These are phyloP conservation scores for Cariama cristata DNA, from an alignment of 2,113 vertebrate genomes.

Conservation along the genomic window DNA sequence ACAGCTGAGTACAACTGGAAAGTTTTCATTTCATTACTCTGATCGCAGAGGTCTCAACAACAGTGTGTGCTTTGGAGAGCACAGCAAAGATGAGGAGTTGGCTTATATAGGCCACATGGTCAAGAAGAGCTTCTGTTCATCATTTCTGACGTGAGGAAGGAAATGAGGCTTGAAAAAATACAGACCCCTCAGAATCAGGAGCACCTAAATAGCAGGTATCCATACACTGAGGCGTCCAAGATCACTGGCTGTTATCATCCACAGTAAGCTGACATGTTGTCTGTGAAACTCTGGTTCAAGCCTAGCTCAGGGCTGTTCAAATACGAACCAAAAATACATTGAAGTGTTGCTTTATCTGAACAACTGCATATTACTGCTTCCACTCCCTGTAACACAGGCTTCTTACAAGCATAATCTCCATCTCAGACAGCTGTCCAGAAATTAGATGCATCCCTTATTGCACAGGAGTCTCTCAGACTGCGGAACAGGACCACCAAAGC, in stretches of 20 bases:
- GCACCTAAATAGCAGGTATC: neutral
- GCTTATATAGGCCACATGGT: neutral
- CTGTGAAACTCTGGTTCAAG: neutral
- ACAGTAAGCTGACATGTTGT: neutral
- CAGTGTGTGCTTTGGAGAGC: neutral
- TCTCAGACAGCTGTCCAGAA: neutral
- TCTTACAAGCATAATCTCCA: neutral
- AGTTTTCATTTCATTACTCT: neutral
- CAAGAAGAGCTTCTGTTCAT: neutral
- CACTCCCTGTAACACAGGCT: neutral
- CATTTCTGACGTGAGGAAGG: neutral
- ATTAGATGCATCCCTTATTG: neutral
- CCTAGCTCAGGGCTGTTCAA: neutral
- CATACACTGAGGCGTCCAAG: neutral
- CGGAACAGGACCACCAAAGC: neutral
- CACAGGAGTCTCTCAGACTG: neutral
- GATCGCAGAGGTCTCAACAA: neutral
- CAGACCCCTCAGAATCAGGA: neutral
- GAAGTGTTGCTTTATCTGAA: neutral
- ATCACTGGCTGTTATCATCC: neutral
- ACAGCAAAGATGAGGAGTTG: neutral
- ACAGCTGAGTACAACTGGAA: neutral
- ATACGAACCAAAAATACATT: neutral
- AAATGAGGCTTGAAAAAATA: neutral
- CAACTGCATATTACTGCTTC: neutral